Evolutionary conservation across 2,113 vertebrate species (phyloP).

Genomic region (Synchiropus splendidus): DNA sequence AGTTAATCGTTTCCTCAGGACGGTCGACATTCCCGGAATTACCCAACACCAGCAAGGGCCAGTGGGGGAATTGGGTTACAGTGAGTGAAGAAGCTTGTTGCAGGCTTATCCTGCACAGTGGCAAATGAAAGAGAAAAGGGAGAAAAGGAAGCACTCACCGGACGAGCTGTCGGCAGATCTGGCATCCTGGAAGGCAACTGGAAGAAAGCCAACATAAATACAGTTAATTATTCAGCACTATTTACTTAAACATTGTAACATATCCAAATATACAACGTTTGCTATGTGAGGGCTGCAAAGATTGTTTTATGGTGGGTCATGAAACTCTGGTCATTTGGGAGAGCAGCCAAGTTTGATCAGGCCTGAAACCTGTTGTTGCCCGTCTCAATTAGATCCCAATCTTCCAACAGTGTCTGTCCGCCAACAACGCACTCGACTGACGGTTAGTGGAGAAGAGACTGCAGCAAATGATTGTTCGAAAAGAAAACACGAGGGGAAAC

Average conservation of each 20-base stretch:
- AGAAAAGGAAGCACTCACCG: constrained; percentile 69
- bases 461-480: constrained; percentile 43
- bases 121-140: constrained; percentile 10
- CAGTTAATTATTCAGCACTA: neutral
- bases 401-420: neutral
- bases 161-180: constrained; percentile 97
- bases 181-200: constrained; percentile 99
- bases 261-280: neutral
- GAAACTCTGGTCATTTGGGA: no score
- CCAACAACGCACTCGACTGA: neutral
- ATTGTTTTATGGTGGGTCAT: no score
- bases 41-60: constrained; percentile 5
- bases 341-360: no score
- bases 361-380: no score
- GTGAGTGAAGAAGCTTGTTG: neutral
- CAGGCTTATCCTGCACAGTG: constrained; percentile 6
- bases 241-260: no score
- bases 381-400: no score
- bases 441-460: constrained; percentile 11
- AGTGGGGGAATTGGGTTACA: neutral
- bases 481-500: constrained; percentile 29
- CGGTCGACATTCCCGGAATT: constrained; percentile 7
- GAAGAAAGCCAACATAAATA: constrained; percentile 34
- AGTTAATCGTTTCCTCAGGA: constrained; percentile 35
- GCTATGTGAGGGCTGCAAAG: no score